Percentiles rank a stretch among this genome's conserved stretches.
Conservation (phyloP, 2,113 vertebrate species). For the Solenodon paradoxus region DNA sequence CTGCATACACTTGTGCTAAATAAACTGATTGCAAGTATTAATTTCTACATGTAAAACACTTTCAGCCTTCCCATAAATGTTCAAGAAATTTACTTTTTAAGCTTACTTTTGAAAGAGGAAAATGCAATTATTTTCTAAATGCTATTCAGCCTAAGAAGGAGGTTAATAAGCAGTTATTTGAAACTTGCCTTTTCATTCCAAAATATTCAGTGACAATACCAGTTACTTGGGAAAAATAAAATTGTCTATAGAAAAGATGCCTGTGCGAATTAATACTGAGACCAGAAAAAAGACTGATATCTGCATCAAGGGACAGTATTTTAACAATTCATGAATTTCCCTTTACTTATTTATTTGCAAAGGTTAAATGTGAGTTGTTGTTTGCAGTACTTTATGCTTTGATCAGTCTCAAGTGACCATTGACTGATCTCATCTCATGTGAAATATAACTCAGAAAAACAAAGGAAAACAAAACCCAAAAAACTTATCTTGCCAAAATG, state of each 20-base stretch:
- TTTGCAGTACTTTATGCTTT: constrained; percentile 44
- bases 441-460: not conserved
- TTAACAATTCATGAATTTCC: constrained; percentile 70
- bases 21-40: not conserved
- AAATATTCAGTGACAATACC: not conserved
- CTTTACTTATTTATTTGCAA: constrained; percentile 70
- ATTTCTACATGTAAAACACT: not conserved
- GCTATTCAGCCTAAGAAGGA: not conserved
- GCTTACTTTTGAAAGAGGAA: not conserved
- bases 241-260: not conserved
- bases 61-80: not conserved
- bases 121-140: constrained; percentile 3
- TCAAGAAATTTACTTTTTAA: not conserved
- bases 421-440: constrained; percentile 48
- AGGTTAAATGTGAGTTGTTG: constrained; percentile 68
- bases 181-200: not conserved
- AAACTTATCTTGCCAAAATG: not conserved
- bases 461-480: not conserved
- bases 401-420: constrained; percentile 49
- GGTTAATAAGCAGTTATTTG: not conserved
- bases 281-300: constrained; percentile 24
- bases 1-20: not conserved
- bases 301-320: constrained; percentile 31
- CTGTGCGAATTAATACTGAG: constrained; percentile 35
- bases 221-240: constrained; percentile 43